A percentile compares a stretch with the other conserved stretches of the same genome.
Evolutionary conservation across 2,797 vertebrate species (phyloP).

Genomic region (Gymnothorax reevesii): DNA sequence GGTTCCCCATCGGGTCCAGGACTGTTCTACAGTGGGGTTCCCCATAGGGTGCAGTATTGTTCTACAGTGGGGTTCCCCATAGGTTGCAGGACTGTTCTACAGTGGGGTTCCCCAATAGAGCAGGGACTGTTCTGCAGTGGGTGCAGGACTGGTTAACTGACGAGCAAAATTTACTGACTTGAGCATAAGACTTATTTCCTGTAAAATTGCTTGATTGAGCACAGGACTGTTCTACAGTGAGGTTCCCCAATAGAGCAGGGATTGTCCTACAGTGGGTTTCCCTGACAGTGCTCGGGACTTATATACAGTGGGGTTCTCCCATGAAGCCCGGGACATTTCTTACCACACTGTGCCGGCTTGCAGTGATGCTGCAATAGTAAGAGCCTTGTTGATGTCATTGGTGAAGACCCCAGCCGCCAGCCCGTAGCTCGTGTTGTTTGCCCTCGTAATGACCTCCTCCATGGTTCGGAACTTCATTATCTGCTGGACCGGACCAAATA

Average conservation of each 20-base stretch:
- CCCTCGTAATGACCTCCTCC: slow-evolving; percentile 83
- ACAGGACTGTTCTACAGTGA: not conserved
- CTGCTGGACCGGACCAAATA: slow-evolving; percentile 89
- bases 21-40: not conserved
- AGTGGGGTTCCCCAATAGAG: too few relatives aligned
- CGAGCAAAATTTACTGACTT: too few relatives aligned
- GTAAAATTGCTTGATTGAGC: too few relatives aligned
- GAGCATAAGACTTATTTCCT: too few relatives aligned
- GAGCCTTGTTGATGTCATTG: slow-evolving; percentile 81
- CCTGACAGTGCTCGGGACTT: too few relatives aligned
- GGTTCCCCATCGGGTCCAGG: too few relatives aligned
- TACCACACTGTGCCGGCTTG: slow-evolving; percentile 87
- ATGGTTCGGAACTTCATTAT: slow-evolving; percentile 83
- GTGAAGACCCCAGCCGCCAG: slow-evolving; percentile 86
- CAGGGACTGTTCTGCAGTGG: too few relatives aligned
- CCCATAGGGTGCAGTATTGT: not conserved
- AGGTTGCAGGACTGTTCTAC: too few relatives aligned
- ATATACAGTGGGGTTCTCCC: not conserved
- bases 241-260: not conserved
- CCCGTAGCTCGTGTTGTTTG: slow-evolving; percentile 83
- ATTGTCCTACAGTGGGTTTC: too few relatives aligned
- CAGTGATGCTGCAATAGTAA: slow-evolving; percentile 78
- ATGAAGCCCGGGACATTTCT: slow-evolving; percentile 36
- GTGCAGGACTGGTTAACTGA: too few relatives aligned
- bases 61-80: not conserved